These are phyloP conservation scores for Condylura cristata DNA, from an alignment of 2,113 vertebrate species.

Conservation along the genomic window DNA sequence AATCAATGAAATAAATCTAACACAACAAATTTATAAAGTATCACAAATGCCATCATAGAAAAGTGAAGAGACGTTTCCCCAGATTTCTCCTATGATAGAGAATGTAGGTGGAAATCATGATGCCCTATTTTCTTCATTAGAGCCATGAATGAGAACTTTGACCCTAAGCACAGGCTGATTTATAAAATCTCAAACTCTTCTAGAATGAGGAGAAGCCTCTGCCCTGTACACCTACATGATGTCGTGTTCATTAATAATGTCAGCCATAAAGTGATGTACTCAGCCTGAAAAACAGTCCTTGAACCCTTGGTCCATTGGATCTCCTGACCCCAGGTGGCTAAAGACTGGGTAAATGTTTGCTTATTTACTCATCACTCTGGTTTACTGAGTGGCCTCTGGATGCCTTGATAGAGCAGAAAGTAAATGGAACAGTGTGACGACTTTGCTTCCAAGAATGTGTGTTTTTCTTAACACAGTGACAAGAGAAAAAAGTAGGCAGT, in stretches of 20 bases:
- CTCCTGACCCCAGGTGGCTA: not conserved
- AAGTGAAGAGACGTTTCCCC: not conserved
- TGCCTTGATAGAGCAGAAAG: not conserved
- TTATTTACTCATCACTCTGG: not conserved
- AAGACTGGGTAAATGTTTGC: not conserved
- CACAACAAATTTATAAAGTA: not conserved
- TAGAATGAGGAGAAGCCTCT: not conserved
- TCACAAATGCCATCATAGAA: not conserved
- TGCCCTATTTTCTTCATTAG: not conserved
- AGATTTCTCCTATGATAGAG: not conserved
- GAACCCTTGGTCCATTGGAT: not conserved
- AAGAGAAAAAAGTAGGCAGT: not conserved
- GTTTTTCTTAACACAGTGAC: not conserved
- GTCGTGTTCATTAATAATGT: not conserved
- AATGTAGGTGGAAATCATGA: not conserved
- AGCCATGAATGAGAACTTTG: not conserved
- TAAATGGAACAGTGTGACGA: not conserved
- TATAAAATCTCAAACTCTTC: not conserved
- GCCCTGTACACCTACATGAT: not conserved
- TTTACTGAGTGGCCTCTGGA: not conserved
- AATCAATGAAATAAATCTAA: too few species aligned
- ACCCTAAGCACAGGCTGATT: not conserved
- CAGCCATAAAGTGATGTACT: not conserved
- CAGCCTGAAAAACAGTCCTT: not conserved
- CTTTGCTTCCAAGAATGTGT: not conserved